Evolutionary conservation across 2,113 vertebrate genomes (phyloP).

Genomic region (Dolichallabes microphthalmus): DNA sequence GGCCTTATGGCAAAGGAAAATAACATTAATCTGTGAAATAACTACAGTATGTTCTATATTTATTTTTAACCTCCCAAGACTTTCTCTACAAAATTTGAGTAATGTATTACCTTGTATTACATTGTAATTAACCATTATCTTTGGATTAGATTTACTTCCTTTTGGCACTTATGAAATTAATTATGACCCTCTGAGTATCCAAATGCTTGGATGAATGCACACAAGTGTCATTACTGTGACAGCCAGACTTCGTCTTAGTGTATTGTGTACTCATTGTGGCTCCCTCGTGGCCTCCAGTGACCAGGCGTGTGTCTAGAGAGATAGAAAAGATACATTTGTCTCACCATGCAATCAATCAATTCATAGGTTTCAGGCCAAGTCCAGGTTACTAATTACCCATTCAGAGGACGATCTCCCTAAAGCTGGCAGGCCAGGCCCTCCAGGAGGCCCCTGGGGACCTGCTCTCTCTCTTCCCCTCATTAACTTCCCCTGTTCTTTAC

Average conservation of each 20-base stretch:
- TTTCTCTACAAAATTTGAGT: constrained; percentile 58
- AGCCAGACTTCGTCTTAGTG: constrained; percentile 33
- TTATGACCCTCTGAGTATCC: constrained; percentile 58
- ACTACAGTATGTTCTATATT: constrained; percentile 58
- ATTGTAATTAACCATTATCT: constrained; percentile 67
- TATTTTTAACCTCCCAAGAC: constrained; percentile 44
- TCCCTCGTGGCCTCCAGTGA: constrained; percentile 48
- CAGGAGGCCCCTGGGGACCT: constrained; percentile 64
- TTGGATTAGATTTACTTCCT: constrained; percentile 57
- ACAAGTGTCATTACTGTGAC: constrained; percentile 48
- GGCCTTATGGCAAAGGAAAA: constrained; percentile 59
- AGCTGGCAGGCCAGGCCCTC: constrained; percentile 62
- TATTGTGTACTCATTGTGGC: constrained; percentile 27
- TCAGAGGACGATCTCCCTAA: constrained; percentile 61
- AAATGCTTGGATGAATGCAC: constrained; percentile 48
- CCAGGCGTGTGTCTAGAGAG: constrained; percentile 30
- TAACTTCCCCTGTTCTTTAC: constrained; percentile 75
- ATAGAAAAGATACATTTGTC: constrained; percentile 60
- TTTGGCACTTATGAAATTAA: constrained; percentile 59
- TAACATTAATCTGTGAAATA: constrained; percentile 69
- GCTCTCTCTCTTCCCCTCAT: constrained; percentile 77
- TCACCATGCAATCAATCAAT: constrained; percentile 74
- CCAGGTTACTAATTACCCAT: constrained; percentile 74
- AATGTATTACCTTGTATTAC: constrained; percentile 58
- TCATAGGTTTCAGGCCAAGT: constrained; percentile 70